Evolutionary conservation across 2,888 invertebrate genomes (phyloP), one percentile per base, ranked within the genome.

Genomic region (Leptopilina myrica): DNA sequence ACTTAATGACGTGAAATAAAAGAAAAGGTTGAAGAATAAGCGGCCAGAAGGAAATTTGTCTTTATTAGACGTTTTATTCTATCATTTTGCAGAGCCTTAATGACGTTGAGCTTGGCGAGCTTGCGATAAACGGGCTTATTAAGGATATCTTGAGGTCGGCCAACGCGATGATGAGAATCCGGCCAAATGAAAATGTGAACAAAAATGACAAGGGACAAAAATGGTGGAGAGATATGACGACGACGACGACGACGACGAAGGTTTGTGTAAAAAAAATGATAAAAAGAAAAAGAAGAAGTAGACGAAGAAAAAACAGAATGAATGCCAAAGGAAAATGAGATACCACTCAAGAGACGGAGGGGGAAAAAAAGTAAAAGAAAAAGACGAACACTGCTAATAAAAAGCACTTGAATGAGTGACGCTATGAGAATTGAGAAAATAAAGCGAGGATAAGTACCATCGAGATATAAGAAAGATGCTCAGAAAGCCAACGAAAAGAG

Each of bases 61-160:
- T 81, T 80, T 81, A 81, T 81, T 81, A 79, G 76, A 43, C 67
- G 43, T 66, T 78, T 75, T 66, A 78, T 75, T 59, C 66, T 64
- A 53, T 56, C 64, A 64, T 79, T 59, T 66, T 43, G 65, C 53
- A 49, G 8, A 69, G 49, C 20, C 73, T 77, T 77, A 79, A 79
- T 79, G 76, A 80, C 67, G 66, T 69, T 9, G 66, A 64, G 64
- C 66, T 56, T 12, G 77, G 64, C 53, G 56, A 77, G 49, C 43
- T 64, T 76, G 64, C 76, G 64, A 76, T 62, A 64, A 76, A 76
- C 62, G 76, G 43, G 76, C 64, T 76, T 76, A 64, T 76, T 76
- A 76, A 76, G 76, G 76, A 76, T 49, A 56, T 73, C 73, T 73
- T 73, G 73, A 73, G 73, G 73, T 73, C 53, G 73, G 56, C 26